These are phyloP conservation scores for Aethes cnicana DNA, from an alignment of 2,888 invertebrate genomes.

Conservation along the genomic window DNA sequence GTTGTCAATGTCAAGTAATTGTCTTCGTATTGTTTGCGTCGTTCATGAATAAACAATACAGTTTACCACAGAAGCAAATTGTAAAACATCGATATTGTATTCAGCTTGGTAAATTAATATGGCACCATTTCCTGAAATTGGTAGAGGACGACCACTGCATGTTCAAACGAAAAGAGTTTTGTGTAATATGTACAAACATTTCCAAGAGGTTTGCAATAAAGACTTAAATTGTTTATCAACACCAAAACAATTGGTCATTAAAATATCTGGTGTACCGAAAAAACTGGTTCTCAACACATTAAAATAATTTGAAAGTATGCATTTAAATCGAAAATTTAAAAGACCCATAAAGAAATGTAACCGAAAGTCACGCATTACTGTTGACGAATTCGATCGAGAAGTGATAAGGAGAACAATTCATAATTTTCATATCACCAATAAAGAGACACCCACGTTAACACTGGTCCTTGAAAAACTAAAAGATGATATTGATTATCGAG, in stretches of 20 bases:
- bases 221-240: neutral
- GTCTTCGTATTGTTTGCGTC: neutral
- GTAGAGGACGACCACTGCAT: neutral
- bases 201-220: neutral
- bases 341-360: too few species aligned
- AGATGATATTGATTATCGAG: conserved; percentile 9
- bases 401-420: neutral
- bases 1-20: neutral
- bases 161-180: neutral
- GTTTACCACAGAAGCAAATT: neutral
- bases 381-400: neutral
- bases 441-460: neutral
- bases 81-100: neutral
- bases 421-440: neutral
- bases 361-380: too few species aligned
- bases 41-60: neutral
- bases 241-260: neutral
- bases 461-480: conserved; percentile 5
- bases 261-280: neutral
- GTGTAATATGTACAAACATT: neutral
- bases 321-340: neutral
- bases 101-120: neutral
- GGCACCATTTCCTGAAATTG: neutral
- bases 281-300: neutral
- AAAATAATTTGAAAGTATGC: neutral